A percentile compares a stretch with the other conserved stretches of the same genome.
Conservation (phyloP, 2,888 invertebrate species). For the Agrochola lota region DNA sequence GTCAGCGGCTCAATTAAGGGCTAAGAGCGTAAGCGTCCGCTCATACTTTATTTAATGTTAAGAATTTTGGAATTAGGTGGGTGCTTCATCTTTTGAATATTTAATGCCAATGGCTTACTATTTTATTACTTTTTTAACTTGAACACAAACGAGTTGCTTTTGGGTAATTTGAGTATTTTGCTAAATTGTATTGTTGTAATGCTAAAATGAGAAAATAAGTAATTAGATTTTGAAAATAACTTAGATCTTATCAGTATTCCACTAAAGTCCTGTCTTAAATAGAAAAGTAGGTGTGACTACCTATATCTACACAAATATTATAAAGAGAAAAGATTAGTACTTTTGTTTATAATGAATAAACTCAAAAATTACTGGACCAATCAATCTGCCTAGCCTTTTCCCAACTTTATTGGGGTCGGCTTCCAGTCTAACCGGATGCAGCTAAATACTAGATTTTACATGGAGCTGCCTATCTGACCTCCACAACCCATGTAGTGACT, state of each 20-base stretch:
- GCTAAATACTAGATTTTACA: too few relatives aligned
- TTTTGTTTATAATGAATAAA: too few relatives aligned
- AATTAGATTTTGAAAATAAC: too few relatives aligned
- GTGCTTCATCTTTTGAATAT: constrained; percentile 30
- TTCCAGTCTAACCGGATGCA: too few relatives aligned
- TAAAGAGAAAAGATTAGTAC: too few relatives aligned
- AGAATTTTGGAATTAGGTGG: constrained; percentile 48
- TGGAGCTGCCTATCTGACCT: too few relatives aligned
- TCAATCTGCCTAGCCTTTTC: too few relatives aligned
- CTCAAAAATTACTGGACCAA: too few relatives aligned
- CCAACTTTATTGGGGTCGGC: too few relatives aligned
- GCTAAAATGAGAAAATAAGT: neutral
- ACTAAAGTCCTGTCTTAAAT: neutral
- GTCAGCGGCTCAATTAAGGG: constrained; percentile 55
- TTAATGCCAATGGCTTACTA: constrained; percentile 30
- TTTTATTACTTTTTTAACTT: constrained; percentile 22
- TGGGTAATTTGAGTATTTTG: neutral
- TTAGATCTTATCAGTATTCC: neutral
- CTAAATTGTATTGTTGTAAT: neutral
- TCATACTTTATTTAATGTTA: constrained; percentile 60
- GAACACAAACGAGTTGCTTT: constrained; percentile 1
- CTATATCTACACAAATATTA: too few relatives aligned
- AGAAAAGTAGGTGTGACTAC: neutral
- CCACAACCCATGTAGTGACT: too few relatives aligned
- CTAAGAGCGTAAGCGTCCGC: constrained; percentile 51